Conservation (phyloP, 2,888 invertebrate genomes). For the Sisyra terminalis region DNA sequence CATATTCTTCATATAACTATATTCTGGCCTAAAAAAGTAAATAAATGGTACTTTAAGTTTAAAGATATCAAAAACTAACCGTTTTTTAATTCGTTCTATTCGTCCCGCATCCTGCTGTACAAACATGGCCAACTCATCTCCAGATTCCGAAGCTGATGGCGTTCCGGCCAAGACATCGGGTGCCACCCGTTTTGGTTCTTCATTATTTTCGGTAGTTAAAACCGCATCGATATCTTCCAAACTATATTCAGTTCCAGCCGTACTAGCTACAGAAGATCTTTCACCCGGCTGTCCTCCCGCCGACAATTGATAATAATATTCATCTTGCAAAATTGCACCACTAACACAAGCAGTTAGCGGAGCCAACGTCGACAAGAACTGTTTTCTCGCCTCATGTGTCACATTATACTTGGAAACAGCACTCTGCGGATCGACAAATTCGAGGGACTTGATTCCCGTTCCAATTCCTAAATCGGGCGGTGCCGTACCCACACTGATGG, state of each 20-base stretch:
- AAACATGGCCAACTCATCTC: constrained; percentile 67
- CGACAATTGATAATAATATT: constrained; percentile 39
- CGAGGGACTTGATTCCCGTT: constrained; percentile 22
- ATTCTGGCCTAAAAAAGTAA: too few species aligned
- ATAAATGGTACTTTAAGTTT: background rate
- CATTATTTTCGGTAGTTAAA: constrained; percentile 29
- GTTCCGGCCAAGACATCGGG: constrained; percentile 71
- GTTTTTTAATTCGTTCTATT: constrained; percentile 66
- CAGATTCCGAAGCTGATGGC: constrained; percentile 32
- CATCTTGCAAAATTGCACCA: constrained; percentile 37
- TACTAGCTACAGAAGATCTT: constrained; percentile 40
- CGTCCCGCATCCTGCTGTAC: constrained; percentile 71
- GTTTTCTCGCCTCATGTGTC: constrained; percentile 47
- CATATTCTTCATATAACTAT: too few species aligned
- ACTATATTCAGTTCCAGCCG: constrained; percentile 49
- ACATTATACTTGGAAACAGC: constrained; percentile 8
- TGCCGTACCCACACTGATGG: constrained; percentile 23
- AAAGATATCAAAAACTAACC: constrained; percentile 22
- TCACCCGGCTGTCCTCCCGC: constrained; percentile 31
- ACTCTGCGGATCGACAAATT: constrained; percentile 13
- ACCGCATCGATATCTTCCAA: constrained; percentile 45
- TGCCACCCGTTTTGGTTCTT: constrained; percentile 38
- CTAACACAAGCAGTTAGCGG: constrained; percentile 61
- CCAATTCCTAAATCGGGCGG: constrained; percentile 40
- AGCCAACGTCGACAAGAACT: constrained; percentile 62